Evolutionary conservation across 1,140 invertebrate species (phyloP).

Genomic region (Nephila pilipes): DNA sequence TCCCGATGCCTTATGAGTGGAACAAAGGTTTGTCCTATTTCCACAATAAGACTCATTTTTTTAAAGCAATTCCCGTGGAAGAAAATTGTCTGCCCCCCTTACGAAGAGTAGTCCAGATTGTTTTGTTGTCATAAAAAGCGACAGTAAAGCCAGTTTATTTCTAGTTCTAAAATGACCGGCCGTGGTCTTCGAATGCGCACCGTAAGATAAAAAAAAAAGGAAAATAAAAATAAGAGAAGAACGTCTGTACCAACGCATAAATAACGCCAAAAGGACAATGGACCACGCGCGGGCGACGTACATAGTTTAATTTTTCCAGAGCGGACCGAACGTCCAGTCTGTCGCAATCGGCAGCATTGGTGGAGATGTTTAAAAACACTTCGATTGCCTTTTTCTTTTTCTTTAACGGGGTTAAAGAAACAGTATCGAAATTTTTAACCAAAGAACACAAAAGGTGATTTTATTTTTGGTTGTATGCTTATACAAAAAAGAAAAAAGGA

Average conservation of each 20-base stretch:
- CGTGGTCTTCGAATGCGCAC: background rate
- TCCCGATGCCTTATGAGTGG: constrained; percentile 13
- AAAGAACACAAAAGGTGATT: constrained; percentile 56
- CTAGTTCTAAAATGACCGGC: constrained; percentile 43
- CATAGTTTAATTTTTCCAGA: constrained; percentile 16
- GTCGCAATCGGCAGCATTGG: background rate
- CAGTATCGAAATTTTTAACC: constrained; percentile 47
- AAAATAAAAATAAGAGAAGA: background rate
- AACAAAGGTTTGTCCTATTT: constrained; percentile 72
- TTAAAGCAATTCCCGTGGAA: constrained; percentile 64
- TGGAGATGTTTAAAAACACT: constrained; percentile 20
- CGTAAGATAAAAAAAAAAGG: background rate
- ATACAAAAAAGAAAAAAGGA: constrained; percentile 27
- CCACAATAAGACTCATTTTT: constrained; percentile 56
- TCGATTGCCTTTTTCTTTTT: background rate
- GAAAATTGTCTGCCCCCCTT: constrained; percentile 53
- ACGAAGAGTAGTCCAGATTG: constrained; percentile 31
- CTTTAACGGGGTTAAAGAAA: constrained; percentile 63
- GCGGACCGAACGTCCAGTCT: constrained; percentile 2
- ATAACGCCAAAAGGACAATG: constrained; percentile 64
- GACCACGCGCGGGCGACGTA: constrained; percentile 60
- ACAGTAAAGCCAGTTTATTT: constrained; percentile 68
- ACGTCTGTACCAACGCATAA: constrained; percentile 61
- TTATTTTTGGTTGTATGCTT: background rate
- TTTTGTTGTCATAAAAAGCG: constrained; percentile 73